Conservation (phyloP, 2,113 vertebrate species). For the Brienomyrus longianalis region DNA sequence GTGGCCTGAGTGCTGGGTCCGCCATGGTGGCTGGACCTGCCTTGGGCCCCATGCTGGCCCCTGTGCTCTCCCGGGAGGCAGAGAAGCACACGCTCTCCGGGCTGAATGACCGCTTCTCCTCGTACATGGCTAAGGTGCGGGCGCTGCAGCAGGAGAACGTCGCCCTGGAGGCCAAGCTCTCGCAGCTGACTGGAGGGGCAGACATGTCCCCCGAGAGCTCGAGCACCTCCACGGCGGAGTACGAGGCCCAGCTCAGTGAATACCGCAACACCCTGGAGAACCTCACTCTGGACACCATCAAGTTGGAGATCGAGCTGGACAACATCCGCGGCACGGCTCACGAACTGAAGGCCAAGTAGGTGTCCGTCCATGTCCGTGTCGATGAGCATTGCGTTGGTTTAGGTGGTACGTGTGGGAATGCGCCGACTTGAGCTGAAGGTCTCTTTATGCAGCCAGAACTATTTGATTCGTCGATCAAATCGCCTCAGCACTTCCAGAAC, state of each 20-base stretch:
- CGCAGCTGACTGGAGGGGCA: constrained; percentile 46
- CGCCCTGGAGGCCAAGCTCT: constrained; percentile 48
- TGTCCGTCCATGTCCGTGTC: constrained; percentile 3
- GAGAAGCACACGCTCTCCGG: constrained; percentile 46
- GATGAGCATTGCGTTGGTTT: not conserved
- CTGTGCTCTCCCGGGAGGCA: constrained; percentile 39
- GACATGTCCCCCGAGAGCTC: constrained; percentile 38
- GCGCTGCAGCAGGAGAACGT: constrained; percentile 48
- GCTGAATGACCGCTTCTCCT: constrained; percentile 50
- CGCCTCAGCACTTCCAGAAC: not conserved
- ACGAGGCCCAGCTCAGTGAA: constrained; percentile 47
- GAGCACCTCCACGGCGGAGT: constrained; percentile 33
- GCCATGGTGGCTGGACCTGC: constrained; percentile 25
- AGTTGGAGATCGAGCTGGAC: constrained; percentile 51
- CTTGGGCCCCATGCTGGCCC: constrained; percentile 21
- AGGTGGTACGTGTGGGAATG: not conserved
- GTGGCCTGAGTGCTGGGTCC: constrained; percentile 28
- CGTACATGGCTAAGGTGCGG: constrained; percentile 47
- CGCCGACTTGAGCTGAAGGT: not conserved
- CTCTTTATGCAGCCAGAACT: not conserved
- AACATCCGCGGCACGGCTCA: constrained; percentile 49
- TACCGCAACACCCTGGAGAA: constrained; percentile 42
- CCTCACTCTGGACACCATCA: constrained; percentile 49
- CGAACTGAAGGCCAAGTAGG: constrained; percentile 54
- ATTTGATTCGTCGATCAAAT: not conserved